Percentiles rank a stretch among this genome's conserved stretches.
Evolutionary conservation across 2,113 vertebrate species (phyloP).

Genomic region (Cochlearius cochlearius): DNA sequence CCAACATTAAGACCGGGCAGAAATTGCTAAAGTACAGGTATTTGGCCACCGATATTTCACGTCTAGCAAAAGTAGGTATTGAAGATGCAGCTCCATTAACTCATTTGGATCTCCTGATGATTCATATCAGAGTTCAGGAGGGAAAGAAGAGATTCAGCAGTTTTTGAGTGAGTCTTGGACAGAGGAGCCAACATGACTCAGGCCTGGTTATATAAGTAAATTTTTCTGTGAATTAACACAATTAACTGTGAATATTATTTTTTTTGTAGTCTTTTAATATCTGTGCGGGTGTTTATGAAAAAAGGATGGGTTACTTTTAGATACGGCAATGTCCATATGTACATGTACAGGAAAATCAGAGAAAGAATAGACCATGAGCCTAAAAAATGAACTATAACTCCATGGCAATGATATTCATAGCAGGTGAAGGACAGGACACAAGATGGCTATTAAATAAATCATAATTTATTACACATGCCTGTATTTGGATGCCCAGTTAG

Average conservation of each 20-base stretch:
- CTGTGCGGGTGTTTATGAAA: not conserved
- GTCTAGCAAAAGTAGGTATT: not conserved
- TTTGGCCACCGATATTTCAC: not conserved
- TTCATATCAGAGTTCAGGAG: not conserved
- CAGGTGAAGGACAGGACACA: not conserved
- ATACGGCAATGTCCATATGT: not conserved
- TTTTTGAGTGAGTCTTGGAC: not conserved
- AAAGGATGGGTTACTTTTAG: not conserved
- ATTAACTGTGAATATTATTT: not conserved
- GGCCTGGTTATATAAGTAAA: not conserved
- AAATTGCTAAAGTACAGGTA: not conserved
- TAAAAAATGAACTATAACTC: not conserved
- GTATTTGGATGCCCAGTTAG: conserved; percentile 36
- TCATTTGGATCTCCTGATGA: not conserved
- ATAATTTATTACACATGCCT: not conserved
- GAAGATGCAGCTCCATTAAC: not conserved
- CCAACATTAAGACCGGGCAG: not conserved
- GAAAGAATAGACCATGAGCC: not conserved
- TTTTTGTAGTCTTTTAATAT: not conserved
- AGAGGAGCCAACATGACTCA: not conserved
- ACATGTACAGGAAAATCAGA: not conserved
- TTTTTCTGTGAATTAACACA: too few species aligned
- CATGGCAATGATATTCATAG: not conserved
- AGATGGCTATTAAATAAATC: conserved; percentile 22
- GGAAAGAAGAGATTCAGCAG: not conserved